These are phyloP conservation scores for Heliothis virescens DNA, from an alignment of 1,140 invertebrate genomes.

Conservation along the genomic window DNA sequence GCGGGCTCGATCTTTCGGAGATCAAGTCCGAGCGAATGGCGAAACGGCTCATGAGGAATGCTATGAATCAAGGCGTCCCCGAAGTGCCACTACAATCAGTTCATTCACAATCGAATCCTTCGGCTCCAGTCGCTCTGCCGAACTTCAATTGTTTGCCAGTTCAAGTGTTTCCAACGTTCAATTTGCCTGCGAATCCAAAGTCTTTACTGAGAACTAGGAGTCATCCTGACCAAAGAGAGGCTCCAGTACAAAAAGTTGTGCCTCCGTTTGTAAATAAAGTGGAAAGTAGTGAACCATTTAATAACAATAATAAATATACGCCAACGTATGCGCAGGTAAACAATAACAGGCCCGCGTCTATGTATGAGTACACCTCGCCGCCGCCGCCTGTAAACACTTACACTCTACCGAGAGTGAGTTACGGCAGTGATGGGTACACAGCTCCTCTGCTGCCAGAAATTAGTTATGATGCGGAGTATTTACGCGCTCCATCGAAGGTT, in stretches of 20 bases:
- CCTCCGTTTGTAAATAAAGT: conserved; percentile 52
- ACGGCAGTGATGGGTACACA: conserved; percentile 61
- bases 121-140: conserved; percentile 73
- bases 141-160: conserved; percentile 82
- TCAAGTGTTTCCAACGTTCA: conserved; percentile 83
- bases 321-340: conserved; percentile 48
- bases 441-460: conserved; percentile 63
- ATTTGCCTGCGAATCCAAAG: conserved; percentile 83
- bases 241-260: conserved; percentile 45
- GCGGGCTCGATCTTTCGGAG: conserved; percentile 95
- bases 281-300: conserved; percentile 51
- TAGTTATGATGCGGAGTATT: conserved; percentile 68
- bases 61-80: conserved; percentile 87
- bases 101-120: conserved; percentile 68
- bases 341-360: conserved; percentile 63
- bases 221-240: conserved; percentile 69
- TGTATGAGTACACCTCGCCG: conserved; percentile 60
- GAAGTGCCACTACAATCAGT: conserved; percentile 76
- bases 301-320: conserved; percentile 51
- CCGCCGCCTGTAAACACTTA: conserved; percentile 28
- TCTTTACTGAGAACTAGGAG: conserved; percentile 79
- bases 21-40: conserved; percentile 96
- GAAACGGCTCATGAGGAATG: conserved; percentile 91
- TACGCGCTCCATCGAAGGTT: conserved; percentile 50
- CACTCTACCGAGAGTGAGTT: conserved; percentile 51